Conservation (phyloP, 1,140 invertebrate genomes). For the Drosophila lacteicornis region DNA sequence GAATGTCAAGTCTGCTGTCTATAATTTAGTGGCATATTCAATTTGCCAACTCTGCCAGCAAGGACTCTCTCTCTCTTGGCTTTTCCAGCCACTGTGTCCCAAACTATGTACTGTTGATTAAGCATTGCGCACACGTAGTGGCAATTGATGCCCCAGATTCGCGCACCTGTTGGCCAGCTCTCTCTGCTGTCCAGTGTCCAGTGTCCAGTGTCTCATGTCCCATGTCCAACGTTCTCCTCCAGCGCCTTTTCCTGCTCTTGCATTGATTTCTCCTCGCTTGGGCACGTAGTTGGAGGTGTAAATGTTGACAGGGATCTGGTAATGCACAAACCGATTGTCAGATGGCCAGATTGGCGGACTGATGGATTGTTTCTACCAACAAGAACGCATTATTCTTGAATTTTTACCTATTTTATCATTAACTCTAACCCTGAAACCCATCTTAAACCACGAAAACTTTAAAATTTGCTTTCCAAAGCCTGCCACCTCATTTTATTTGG, state of each 20-base stretch:
- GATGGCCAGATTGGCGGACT: not conserved
- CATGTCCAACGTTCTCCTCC: slow-evolving; percentile 3
- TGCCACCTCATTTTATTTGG: not conserved
- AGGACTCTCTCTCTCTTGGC: not conserved
- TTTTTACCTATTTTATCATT: too few relatives aligned
- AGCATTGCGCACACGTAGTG: slow-evolving; percentile 72
- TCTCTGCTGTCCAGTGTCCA: not conserved
- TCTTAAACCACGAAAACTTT: not conserved
- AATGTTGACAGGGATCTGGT: slow-evolving; percentile 38
- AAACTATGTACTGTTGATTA: slow-evolving; percentile 45
- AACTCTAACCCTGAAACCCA: too few relatives aligned
- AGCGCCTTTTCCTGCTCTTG: slow-evolving; percentile 11
- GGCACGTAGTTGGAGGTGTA: slow-evolving; percentile 34
- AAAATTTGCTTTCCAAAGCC: too few relatives aligned
- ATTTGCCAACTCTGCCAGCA: slow-evolving; percentile 40
- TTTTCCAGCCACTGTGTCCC: slow-evolving; percentile 1
- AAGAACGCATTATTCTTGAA: too few relatives aligned
- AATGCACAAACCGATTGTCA: slow-evolving; percentile 22
- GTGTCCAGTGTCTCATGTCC: slow-evolving; percentile 10
- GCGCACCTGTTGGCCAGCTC: slow-evolving; percentile 66
- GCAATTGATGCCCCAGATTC: slow-evolving; percentile 80
- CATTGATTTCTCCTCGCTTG: slow-evolving; percentile 37
- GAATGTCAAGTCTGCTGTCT: slow-evolving; percentile 53
- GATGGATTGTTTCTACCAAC: not conserved
- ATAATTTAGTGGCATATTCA: slow-evolving; percentile 69